Base-by-base conservation (phyloP, 1,140 invertebrate genomes). In the Temnothorax curvispinosus region DNA sequence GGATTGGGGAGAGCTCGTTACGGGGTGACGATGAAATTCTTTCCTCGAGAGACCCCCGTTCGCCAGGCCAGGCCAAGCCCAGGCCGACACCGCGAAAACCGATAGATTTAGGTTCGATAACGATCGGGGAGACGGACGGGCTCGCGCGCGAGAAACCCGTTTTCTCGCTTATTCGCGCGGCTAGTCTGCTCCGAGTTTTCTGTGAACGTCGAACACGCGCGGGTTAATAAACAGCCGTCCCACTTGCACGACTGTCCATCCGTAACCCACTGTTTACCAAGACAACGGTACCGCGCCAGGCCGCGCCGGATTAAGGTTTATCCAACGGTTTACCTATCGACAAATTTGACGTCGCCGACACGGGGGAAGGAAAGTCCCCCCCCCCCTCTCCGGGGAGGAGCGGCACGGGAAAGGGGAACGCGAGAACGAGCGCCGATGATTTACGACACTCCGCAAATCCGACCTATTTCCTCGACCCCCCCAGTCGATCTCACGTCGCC, bases 311-410 rank as follows among this genome's bases (percentile, higher is more conserved):
- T 84, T 84, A 84, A 84, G 80, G 80, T 58, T 84, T 84, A 84
- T 84, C 80, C 80, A 84, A 84, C 80, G 80, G 80, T 84, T 69
- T 75, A 84, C 80, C 80, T 84, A 84, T 84, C 80, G 80, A 84
- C 80, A 50, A 84, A 84, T 84, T 84, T 60, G 27, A 84, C 27
- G 54, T 32, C 50, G 47, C 7, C 41, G 9, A 4, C 35, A 4
- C 35, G 21, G 38, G 60, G 5, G n/a, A n/a, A 21, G 64, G 9
- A 1, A 8, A 32, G 18, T 0, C 5, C 5, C 27, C 18, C 52
- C 52, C 18, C 52, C 6, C 52, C 52, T 2, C 52, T 15, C 8
- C 8, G 52, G n/a, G 32, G 27, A 44, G 54, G 54, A 84, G 54
- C 58, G 58, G 41, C 80, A 47, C 27, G 27, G 52, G 18, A 84